A percentile compares a stretch with the other conserved stretches of the same genome.
Conservation (phyloP, 2,888 invertebrate species). For the Nesidiocoris tenuis region DNA sequence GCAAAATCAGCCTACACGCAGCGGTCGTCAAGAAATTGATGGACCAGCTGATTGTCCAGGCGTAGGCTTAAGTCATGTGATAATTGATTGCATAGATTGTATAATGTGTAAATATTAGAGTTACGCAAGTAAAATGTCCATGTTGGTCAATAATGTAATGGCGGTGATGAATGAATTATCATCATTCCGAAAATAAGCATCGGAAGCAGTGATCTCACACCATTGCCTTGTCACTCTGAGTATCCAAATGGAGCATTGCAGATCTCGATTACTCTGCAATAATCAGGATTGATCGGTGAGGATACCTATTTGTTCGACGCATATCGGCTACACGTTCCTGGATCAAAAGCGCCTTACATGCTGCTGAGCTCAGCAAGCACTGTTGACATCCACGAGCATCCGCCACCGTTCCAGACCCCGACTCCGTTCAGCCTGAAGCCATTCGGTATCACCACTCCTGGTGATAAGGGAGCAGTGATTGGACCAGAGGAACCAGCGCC, state of each 20-base stretch:
- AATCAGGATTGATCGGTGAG: neutral
- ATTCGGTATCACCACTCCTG: neutral
- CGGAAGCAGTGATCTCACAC: too few species aligned
- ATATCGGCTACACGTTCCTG: conserved; percentile 10
- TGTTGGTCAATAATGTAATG: too few species aligned
- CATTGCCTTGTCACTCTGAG: too few species aligned
- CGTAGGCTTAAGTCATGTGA: too few species aligned
- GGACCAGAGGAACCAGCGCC: neutral
- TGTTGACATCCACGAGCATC: neutral
- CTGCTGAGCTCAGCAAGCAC: conserved; percentile 9
- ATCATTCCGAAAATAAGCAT: too few species aligned
- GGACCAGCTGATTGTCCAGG: neutral
- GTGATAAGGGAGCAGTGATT: neutral
- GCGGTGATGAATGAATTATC: too few species aligned
- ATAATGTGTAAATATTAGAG: too few species aligned
- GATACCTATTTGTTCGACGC: conserved; percentile 10
- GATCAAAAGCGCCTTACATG: neutral
- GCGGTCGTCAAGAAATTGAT: neutral
- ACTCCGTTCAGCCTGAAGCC: neutral
- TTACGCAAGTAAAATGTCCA: too few species aligned
- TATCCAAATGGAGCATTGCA: too few species aligned
- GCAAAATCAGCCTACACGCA: conserved; percentile 3
- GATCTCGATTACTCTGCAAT: too few species aligned
- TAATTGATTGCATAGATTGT: too few species aligned
- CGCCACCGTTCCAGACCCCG: conserved; percentile 19